These are phyloP conservation scores for Gryllus longicercus DNA, from an alignment of 2,888 invertebrate genomes.

Conservation along the genomic window DNA sequence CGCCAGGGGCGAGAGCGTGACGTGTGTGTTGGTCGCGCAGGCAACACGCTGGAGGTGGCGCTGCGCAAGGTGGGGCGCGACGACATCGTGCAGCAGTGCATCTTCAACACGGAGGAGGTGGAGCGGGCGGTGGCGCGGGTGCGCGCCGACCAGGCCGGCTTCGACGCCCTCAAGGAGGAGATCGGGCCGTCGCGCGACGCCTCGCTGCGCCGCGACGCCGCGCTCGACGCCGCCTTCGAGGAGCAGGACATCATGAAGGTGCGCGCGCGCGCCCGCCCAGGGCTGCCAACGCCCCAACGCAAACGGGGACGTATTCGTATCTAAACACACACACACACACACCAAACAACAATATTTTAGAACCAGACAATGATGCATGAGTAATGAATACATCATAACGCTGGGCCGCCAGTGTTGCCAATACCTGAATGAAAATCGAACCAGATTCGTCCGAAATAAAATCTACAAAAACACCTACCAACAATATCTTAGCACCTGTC, in stretches of 20 bases:
- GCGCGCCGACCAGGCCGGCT: conserved; percentile 57
- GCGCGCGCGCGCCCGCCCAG: conserved; percentile 33
- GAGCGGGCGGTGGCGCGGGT: conserved; percentile 57
- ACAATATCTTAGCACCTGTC: too few species aligned
- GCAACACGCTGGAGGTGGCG: conserved; percentile 75
- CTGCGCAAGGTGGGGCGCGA: conserved; percentile 82
- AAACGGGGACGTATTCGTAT: too few species aligned
- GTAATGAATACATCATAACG: too few species aligned
- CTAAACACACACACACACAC: too few species aligned
- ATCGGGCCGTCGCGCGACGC: conserved; percentile 63
- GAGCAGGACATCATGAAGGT: conserved; percentile 70
- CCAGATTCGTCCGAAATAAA: too few species aligned
- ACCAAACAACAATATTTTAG: too few species aligned
- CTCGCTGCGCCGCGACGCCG: conserved; percentile 64
- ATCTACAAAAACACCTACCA: too few species aligned
- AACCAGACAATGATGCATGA: too few species aligned
- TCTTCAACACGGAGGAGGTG: conserved; percentile 54
- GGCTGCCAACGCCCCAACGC: too few species aligned
- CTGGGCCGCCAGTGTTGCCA: too few species aligned
- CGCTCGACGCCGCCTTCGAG: conserved; percentile 53
- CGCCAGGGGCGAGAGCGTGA: too few species aligned
- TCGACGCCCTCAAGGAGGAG: conserved; percentile 61
- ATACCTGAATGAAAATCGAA: too few species aligned
- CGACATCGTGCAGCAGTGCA: conserved; percentile 85
- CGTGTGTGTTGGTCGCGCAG: conserved; percentile 42